Evolutionary conservation across 2,888 invertebrate genomes (phyloP).

Genomic region (Sarcophaga variegata): DNA sequence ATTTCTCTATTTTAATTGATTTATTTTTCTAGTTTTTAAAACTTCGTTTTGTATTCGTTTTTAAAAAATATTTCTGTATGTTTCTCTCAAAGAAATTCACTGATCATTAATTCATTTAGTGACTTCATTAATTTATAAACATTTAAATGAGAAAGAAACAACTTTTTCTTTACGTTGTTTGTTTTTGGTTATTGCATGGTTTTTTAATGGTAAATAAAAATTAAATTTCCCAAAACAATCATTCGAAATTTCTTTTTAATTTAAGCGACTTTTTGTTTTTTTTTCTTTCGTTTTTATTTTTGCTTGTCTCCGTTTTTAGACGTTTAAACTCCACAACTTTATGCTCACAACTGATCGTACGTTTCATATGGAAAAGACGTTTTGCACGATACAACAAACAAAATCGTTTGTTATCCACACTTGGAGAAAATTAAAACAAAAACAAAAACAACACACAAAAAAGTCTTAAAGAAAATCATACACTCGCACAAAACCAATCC

Average conservation of each 20-base stretch:
- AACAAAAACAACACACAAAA: constrained; percentile 20
- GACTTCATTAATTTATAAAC: not conserved
- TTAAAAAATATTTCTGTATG: not conserved
- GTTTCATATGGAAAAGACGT: constrained; percentile 30
- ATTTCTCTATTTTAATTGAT: no score
- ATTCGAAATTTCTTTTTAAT: constrained; percentile 59
- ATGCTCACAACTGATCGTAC: constrained; percentile 68
- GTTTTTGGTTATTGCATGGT: constrained; percentile 16
- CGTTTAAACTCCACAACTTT: constrained; percentile 69
- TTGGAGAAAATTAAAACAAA: constrained; percentile 39
- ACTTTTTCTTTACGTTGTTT: constrained; percentile 35
- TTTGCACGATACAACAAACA: constrained; percentile 40
- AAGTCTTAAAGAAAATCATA: constrained; percentile 17
- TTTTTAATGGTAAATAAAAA: constrained; percentile 15
- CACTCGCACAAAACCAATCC: not conserved
- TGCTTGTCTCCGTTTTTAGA: constrained; percentile 42
- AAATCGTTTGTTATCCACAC: constrained; percentile 61
- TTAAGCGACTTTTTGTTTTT: constrained; percentile 31
- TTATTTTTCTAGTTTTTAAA: no score
- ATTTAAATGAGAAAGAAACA: constrained; percentile 28
- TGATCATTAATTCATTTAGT: constrained; percentile 50
- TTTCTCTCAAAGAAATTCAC: constrained; percentile 54
- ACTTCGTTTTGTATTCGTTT: not conserved
- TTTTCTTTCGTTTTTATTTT: not conserved
- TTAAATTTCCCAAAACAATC: constrained; percentile 49